Percentiles rank a stretch among this genome's conserved stretches.
These are phyloP conservation scores for Lutraria rhynchaena DNA, from an alignment of 1,140 invertebrate species.

Conservation along the genomic window DNA sequence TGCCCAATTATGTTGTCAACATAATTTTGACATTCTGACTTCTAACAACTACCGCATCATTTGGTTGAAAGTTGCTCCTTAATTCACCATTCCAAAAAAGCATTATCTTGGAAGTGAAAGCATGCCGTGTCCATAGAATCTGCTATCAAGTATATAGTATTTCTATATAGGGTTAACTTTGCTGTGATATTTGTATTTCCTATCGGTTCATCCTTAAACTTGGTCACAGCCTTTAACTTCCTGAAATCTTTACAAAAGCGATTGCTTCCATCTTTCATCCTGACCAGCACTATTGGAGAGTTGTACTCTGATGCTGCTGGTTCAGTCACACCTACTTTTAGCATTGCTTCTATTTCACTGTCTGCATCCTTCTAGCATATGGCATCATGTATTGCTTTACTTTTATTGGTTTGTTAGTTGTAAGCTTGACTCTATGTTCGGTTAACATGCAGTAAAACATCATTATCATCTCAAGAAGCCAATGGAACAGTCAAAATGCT, in stretches of 20 bases:
- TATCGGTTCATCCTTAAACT: conserved; percentile 70
- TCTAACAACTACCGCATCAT: conserved; percentile 64
- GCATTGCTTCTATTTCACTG: neutral
- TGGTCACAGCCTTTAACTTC: conserved; percentile 62
- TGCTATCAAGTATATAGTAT: too few relatives aligned
- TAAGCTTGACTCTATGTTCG: neutral
- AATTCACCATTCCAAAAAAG: conserved; percentile 63
- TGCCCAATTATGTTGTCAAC: conserved; percentile 64
- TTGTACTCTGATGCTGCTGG: neutral
- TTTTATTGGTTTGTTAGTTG: neutral
- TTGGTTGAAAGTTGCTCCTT: conserved; percentile 48
- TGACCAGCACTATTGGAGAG: conserved; percentile 72
- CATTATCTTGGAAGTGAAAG: conserved; percentile 58
- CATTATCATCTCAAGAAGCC: too few relatives aligned
- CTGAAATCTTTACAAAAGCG: conserved; percentile 84
- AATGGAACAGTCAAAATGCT: too few relatives aligned
- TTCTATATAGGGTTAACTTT: too few relatives aligned
- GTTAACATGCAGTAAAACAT: too few relatives aligned
- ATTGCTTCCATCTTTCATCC: conserved; percentile 83
- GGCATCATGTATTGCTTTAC: neutral
- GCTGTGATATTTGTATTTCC: conserved; percentile 66
- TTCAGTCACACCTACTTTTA: neutral
- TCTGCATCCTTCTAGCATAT: conserved; percentile 14
- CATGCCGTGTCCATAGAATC: too few relatives aligned
- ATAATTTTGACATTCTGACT: conserved; percentile 60